Evolutionary conservation across 2,113 vertebrate genomes (phyloP).

Genomic region (pig (Sus scrofa)): T2T-Sscrofa CM000813.6:26784501-26785000

Average conservation of each 20-base stretch:
- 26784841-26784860: neutral
- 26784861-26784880: neutral
- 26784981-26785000: neutral
- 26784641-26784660: neutral
- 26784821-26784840: slow-evolving; percentile 10
- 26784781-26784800: neutral
- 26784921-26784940: neutral
- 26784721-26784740: neutral
- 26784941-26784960: neutral
- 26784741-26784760: neutral
- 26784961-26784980: neutral
- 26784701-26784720: neutral
- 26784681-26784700: neutral
- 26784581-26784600: neutral
- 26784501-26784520: neutral
- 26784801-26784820: neutral
- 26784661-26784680: neutral
- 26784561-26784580: neutral
- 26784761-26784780: neutral
- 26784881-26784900: neutral
- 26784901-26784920: neutral
- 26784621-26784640: neutral
- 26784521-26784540: neutral
- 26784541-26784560: neutral
- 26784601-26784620: neutral